Conservation (phyloP, 2,888 invertebrate species). For the Cordylochernes scorpioides region DNA sequence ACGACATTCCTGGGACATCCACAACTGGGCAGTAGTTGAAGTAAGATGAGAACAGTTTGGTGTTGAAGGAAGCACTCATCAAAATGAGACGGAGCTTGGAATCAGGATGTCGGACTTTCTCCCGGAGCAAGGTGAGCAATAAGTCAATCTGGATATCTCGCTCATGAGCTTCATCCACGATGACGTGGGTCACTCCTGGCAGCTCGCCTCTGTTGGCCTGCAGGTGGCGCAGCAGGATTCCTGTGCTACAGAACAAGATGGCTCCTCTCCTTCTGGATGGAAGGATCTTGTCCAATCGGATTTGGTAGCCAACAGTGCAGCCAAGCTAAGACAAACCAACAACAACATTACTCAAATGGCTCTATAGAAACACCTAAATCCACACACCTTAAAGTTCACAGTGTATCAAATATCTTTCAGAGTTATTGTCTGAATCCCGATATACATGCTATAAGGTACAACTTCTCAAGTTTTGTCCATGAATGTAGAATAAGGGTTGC, state of each 20-base stretch:
- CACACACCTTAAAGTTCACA: too few species aligned
- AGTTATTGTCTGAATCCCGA: too few species aligned
- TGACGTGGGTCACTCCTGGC: constrained; percentile 83
- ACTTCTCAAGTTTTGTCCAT: too few species aligned
- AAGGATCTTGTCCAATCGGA: constrained; percentile 68
- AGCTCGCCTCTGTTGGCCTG: constrained; percentile 50
- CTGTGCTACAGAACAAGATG: constrained; percentile 83
- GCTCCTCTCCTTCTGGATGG: constrained; percentile 72
- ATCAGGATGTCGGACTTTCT: constrained; percentile 77
- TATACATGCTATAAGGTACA: too few species aligned
- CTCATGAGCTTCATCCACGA: constrained; percentile 90
- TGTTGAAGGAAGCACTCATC: constrained; percentile 96
- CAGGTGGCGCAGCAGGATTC: constrained; percentile 55
- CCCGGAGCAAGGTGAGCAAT: constrained; percentile 61
- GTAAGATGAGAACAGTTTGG: constrained; percentile 61
- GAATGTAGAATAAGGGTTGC: too few species aligned
- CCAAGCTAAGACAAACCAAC: constrained; percentile 36
- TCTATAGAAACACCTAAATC: too few species aligned
- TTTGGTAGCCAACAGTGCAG: constrained; percentile 47
- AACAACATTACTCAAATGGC: too few species aligned
- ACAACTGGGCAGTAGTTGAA: constrained; percentile 73
- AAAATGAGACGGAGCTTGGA: constrained; percentile 71
- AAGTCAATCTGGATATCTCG: constrained; percentile 69
- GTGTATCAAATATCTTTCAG: too few species aligned
- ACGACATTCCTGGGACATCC: constrained; percentile 61